phyloP scores from a whole-genome alignment of 2,888 invertebrate genomes.

The Thera obeliscata region DNA sequence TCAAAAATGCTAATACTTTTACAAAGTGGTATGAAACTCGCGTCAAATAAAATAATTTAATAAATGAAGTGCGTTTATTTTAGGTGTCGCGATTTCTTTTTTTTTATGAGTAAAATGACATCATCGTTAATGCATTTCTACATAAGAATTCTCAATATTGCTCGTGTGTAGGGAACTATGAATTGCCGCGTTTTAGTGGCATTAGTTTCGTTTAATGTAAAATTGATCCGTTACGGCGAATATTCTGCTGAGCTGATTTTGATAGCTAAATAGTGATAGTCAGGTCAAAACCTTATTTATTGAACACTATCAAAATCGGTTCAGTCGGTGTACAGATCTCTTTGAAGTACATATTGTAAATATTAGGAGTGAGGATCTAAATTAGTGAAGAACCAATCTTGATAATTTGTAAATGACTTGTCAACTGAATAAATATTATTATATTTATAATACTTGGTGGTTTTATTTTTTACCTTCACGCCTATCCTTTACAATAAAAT shows the following conservation, averaged over 20 bases:
- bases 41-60: neutral
- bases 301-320: conserved; percentile 31
- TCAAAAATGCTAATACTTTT: too few relatives aligned
- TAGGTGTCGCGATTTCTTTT: neutral
- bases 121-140: conserved; percentile 38
- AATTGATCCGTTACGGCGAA: conserved; percentile 24
- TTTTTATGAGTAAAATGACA: conserved; percentile 19
- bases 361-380: conserved; percentile 43
- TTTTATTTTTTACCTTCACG: conserved; percentile 31
- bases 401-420: conserved; percentile 66
- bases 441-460: conserved; percentile 68
- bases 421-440: conserved; percentile 75
- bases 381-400: conserved; percentile 60
- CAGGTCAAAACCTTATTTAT: conserved; percentile 27
- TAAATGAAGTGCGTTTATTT: neutral
- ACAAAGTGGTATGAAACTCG: too few relatives aligned
- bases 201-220: conserved; percentile 15
- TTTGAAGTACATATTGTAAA: conserved; percentile 55
- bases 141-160: conserved; percentile 43
- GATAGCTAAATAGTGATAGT: conserved; percentile 23
- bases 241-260: conserved; percentile 30
- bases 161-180: conserved; percentile 23
- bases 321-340: conserved; percentile 40
- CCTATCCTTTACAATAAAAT: too few relatives aligned
- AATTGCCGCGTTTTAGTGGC: conserved; percentile 40